Conservation (phyloP, 2,888 invertebrate species). For the Anticlea derivata region DNA sequence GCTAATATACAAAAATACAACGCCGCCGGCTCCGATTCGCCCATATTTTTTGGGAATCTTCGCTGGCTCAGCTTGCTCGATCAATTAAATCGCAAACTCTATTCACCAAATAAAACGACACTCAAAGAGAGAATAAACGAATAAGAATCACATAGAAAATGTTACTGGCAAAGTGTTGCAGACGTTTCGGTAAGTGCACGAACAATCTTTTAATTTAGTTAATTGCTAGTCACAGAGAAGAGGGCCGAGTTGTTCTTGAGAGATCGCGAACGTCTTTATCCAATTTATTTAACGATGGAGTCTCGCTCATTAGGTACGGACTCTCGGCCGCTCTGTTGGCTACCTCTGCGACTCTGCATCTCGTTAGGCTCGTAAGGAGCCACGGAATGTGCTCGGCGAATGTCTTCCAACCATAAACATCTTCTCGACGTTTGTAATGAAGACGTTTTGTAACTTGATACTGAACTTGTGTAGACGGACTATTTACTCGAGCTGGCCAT, state of each 20-base stretch:
- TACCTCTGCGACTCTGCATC: constrained; percentile 44
- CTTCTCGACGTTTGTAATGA: constrained; percentile 32
- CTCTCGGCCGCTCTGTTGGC: constrained; percentile 63
- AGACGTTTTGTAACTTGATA: constrained; percentile 32
- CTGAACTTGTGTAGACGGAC: constrained; percentile 22
- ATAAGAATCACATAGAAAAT: constrained; percentile 56
- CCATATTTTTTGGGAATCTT: too few species aligned
- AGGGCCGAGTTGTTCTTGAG: constrained; percentile 79
- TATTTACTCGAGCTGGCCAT: constrained; percentile 26
- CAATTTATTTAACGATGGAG: constrained; percentile 83
- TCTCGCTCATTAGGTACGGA: constrained; percentile 73
- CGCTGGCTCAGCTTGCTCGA: too few species aligned
- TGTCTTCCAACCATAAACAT: constrained; percentile 52
- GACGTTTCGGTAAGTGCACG: constrained; percentile 73
- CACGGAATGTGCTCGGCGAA: constrained; percentile 41
- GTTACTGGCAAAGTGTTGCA: constrained; percentile 54
- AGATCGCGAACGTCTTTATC: constrained; percentile 83
- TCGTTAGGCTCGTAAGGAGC: constrained; percentile 37
- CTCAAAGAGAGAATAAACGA: too few species aligned
- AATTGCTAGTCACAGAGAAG: constrained; percentile 80
- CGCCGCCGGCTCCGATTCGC: too few species aligned
- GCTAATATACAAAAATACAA: too few species aligned
- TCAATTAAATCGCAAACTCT: too few species aligned
- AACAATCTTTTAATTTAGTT: constrained; percentile 83
- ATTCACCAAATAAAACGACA: too few species aligned